A percentile compares a stretch with the other conserved stretches of the same genome.
phyloP scores from a whole-genome alignment of 2,113 vertebrate genomes.

The Taxidea taxus region DNA sequence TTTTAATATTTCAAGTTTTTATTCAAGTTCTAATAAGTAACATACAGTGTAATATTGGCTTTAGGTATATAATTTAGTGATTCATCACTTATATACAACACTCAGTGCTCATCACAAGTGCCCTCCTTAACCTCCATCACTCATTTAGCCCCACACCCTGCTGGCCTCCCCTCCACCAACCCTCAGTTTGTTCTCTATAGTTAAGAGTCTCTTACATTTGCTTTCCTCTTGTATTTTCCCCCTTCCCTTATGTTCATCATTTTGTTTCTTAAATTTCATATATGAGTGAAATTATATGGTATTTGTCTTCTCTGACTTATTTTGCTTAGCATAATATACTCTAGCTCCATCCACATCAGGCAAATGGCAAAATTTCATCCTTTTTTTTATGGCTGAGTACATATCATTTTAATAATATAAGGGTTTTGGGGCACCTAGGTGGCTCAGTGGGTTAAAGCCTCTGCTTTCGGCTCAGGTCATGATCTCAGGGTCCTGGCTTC shows the following conservation, averaged over 20 bases:
- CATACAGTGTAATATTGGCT: background rate
- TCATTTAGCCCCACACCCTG: background rate
- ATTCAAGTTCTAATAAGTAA: background rate
- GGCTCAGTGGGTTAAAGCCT: too few relatives aligned
- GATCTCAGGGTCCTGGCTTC: too few relatives aligned
- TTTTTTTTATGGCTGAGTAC: background rate
- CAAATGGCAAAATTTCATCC: background rate
- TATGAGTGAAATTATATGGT: background rate
- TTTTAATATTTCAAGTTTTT: background rate
- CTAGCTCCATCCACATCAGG: background rate
- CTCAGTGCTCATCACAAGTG: background rate
- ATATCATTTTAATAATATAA: background rate
- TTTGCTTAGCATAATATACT: background rate
- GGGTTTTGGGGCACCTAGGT: too few relatives aligned
- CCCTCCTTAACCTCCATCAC: background rate
- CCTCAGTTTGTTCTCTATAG: background rate
- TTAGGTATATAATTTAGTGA: background rate
- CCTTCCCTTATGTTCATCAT: background rate
- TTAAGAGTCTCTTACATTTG: background rate
- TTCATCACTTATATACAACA: background rate
- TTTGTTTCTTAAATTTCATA: background rate
- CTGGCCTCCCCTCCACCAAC: background rate
- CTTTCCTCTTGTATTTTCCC: background rate
- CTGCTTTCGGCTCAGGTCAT: too few relatives aligned
- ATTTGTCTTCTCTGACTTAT: background rate